Conservation (phyloP, 2,113 vertebrate species). For the Gasterosteus aculeatus region DNA sequence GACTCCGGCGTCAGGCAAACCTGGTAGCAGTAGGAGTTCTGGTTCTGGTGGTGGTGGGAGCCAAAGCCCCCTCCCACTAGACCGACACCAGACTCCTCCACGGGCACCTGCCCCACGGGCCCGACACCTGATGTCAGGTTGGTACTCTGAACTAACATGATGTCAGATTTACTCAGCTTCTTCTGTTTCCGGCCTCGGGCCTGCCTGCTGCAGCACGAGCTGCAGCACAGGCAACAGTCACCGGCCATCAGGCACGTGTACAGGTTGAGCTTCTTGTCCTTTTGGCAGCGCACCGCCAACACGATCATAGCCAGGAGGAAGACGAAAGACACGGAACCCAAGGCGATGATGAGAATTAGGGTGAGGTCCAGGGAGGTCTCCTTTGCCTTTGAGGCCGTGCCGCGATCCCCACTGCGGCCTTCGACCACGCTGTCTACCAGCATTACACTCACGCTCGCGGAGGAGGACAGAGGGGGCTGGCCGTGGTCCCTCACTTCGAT, state of each 20-base stretch:
- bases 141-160: conserved; percentile 97
- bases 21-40: conserved; percentile 98
- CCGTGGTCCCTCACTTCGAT: conserved; percentile 97
- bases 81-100: conserved; percentile 86
- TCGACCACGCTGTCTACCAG: conserved; percentile 91
- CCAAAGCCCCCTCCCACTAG: conserved; percentile 86
- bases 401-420: conserved; percentile 79
- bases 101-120: conserved; percentile 87
- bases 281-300: conserved; percentile 95
- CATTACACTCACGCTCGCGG: conserved; percentile 88
- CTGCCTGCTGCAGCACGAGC: conserved; percentile 90
- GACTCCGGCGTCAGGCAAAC: conserved; percentile 98
- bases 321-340: conserved; percentile 96
- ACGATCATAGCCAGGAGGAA: conserved; percentile 98
- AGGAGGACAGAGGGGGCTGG: conserved; percentile 95
- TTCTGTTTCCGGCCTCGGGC: conserved; percentile 87
- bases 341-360: conserved; percentile 96
- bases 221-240: conserved; percentile 92
- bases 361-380: conserved; percentile 94
- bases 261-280: conserved; percentile 97
- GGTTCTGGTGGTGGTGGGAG: conserved; percentile 92
- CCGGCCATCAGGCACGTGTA: conserved; percentile 91
- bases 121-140: conserved; percentile 80
- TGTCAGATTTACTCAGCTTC: conserved; percentile 98
- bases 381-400: conserved; percentile 79